phyloP scores from a whole-genome alignment of 2,113 vertebrate species.

The Pollachius pollachius region DNA sequence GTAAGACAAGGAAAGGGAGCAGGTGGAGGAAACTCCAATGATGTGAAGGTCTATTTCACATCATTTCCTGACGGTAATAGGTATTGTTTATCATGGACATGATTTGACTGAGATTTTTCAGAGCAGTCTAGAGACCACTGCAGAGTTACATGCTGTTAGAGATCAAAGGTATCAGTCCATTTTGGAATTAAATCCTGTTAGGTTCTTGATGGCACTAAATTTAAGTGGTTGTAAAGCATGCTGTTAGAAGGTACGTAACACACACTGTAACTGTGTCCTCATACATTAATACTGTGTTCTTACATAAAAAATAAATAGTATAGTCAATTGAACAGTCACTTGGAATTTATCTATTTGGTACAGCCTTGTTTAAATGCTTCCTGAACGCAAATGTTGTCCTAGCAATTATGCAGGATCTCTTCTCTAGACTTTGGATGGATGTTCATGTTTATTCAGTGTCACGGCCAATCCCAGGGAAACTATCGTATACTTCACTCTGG shows the following conservation, averaged over 20 bases:
- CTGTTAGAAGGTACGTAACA: too few species aligned
- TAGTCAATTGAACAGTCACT: slow-evolving; percentile 30
- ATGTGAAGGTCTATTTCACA: neutral
- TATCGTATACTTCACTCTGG: slow-evolving; percentile 1
- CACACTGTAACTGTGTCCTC: too few species aligned
- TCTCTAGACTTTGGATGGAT: slow-evolving; percentile 26
- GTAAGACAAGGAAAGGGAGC: slow-evolving; percentile 21
- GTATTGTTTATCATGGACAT: neutral
- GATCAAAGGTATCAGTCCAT: too few species aligned
- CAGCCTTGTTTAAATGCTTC: slow-evolving; percentile 19
- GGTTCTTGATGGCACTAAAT: too few species aligned
- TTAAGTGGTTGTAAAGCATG: too few species aligned
- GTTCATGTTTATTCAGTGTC: slow-evolving; percentile 8
- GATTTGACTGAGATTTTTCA: too few species aligned
- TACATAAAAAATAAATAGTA: neutral
- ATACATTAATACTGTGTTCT: too few species aligned
- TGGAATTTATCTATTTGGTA: slow-evolving; percentile 19
- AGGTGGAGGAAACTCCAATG: slow-evolving; percentile 27
- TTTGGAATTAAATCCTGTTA: too few species aligned
- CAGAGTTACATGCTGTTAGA: too few species aligned
- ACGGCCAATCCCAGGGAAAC: slow-evolving; percentile 6
- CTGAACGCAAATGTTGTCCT: slow-evolving; percentile 20
- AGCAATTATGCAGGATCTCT: neutral
- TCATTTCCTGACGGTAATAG: slow-evolving; percentile 24
- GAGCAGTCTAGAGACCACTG: too few species aligned